These are phyloP conservation scores for Prostheceraeus crozeri DNA, from an alignment of 2,888 invertebrate genomes.

Conservation along the genomic window DNA sequence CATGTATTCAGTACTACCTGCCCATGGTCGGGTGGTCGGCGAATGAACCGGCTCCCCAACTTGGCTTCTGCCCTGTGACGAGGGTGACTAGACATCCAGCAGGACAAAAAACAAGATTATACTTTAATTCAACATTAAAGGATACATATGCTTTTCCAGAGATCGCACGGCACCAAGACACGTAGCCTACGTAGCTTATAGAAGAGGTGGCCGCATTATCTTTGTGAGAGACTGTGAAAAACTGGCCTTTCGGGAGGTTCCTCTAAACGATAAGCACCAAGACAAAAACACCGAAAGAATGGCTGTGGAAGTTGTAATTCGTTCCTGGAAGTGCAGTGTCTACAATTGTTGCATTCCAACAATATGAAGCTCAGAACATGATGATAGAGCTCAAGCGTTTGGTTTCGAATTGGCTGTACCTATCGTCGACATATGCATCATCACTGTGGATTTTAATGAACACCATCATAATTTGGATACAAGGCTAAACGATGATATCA, in stretches of 20 bases:
- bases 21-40: too few relatives aligned
- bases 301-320: neutral
- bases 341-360: conserved; percentile 1
- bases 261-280: neutral
- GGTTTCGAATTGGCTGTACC: neutral
- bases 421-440: neutral
- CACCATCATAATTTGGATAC: conserved; percentile 3
- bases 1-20: too few relatives aligned
- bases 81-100: too few relatives aligned
- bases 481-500: neutral
- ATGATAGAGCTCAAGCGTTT: conserved; percentile 1
- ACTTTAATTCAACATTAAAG: too few relatives aligned
- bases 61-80: too few relatives aligned
- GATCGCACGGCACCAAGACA: conserved; percentile 1
- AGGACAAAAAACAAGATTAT: too few relatives aligned
- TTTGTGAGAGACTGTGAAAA: conserved; percentile 14
- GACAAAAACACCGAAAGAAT: conserved; percentile 6
- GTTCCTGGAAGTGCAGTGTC: neutral
- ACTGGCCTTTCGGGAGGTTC: neutral
- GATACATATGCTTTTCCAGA: conserved; percentile 4
- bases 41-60: too few relatives aligned
- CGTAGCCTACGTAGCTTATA: neutral
- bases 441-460: conserved; percentile 1
- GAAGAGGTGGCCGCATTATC: neutral
- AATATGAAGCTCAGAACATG: conserved; percentile 15